Evolutionary conservation across 64 coral and sea anemone genomes (phyloP), one percentile per base, ranked within the genome.

Genomic region (Montipora capricornis): DNA sequence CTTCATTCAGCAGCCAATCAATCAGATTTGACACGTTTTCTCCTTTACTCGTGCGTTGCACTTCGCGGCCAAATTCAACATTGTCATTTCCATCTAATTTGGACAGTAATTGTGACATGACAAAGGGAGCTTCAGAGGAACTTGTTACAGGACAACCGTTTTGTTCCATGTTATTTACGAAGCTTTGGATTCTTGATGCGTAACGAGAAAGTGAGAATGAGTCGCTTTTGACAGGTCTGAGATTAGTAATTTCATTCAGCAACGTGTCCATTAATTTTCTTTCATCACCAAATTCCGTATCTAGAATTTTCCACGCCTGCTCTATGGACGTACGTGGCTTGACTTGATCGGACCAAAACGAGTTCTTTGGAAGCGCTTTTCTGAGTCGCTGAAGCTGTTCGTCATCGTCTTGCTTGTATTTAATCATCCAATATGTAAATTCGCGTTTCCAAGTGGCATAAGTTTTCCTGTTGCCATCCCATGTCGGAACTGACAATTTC

Each of bases 21-120:
- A 92, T 71, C 70, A 86, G 80, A 73, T 47, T 92, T 53, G 75
- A 85, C 75, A 92, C 90, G n/a, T 66, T 92, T 44, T 92, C 90
- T 85, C 74, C 80, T 53, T 77, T 77, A 24, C 84, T 61, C 13
- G 87, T 64, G 52, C 80, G 76, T 90, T 59, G 20, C 90, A 92
- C 86, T 78, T 92, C 80, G 55, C 90, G 80, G 51, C 90, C 90
- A 73, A 75, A 92, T 86, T 92, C 90, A 59, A 86, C 44, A 20
- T 92, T 92, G 69, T 92, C 90, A 51, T 73, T 92, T 13, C 80
- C 68, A 81, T 92, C 90, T 46, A 92, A 81, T 86, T 92, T 92
- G 60, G 90, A 92, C 81, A 86, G 57, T 74, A 92, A 69, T 69
- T 92, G 90, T 37, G 80, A 92, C 90, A 92, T 92, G 77, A 92